These are phyloP conservation scores for Gnathonemus echidnorhynchus DNA, from an alignment of 2,113 vertebrate species.

Conservation along the genomic window DNA sequence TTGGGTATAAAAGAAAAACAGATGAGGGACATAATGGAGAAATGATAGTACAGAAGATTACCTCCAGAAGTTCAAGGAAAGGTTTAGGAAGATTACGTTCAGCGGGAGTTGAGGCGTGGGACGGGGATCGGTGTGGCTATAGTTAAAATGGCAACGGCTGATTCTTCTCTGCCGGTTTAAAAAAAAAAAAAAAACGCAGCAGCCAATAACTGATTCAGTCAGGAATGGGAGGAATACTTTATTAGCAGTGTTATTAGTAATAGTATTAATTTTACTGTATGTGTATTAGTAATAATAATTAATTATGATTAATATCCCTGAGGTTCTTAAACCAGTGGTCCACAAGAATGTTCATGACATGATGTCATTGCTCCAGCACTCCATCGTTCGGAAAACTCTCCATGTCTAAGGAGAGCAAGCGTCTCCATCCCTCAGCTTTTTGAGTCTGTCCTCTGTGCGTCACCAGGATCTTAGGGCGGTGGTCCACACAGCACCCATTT, in stretches of 20 bases:
- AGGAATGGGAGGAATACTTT: not conserved
- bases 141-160: not conserved
- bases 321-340: not conserved
- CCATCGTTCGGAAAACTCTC: not conserved
- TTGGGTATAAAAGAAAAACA: not conserved
- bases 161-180: not conserved
- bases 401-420: not conserved
- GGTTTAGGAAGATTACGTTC: not conserved
- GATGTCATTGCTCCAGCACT: not conserved
- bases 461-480: not conserved
- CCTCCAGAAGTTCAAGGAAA: not conserved
- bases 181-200: not conserved
- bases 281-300: too few species aligned
- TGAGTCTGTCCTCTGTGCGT: not conserved
- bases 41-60: not conserved
- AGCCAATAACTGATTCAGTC: not conserved
- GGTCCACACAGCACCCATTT: not conserved
- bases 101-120: not conserved
- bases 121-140: not conserved
- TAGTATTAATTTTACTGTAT: too few species aligned
- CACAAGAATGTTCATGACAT: not conserved
- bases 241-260: too few species aligned
- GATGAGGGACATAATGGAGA: not conserved
- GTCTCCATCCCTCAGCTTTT: not conserved
- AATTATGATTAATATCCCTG: not conserved